These are phyloP conservation scores for Heliconius hortense DNA, from an alignment of 2,888 invertebrate genomes.

Conservation along the genomic window DNA sequence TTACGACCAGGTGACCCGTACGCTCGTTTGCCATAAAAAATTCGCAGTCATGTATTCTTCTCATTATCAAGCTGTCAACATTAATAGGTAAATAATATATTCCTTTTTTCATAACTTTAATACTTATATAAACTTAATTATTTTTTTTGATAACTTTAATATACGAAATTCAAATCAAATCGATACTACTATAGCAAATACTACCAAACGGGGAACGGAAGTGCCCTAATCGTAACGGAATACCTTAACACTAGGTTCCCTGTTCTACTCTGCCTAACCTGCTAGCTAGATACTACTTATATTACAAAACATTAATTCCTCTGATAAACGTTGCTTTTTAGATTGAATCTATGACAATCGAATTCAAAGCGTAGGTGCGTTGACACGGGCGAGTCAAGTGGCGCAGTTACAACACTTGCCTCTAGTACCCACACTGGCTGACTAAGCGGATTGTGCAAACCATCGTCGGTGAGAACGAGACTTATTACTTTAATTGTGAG, in stretches of 20 bases:
- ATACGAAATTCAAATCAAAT: background rate
- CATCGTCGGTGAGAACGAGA: slow-evolving; percentile 40
- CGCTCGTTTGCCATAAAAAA: too few species aligned
- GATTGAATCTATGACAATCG: slow-evolving; percentile 33
- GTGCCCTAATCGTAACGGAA: too few species aligned
- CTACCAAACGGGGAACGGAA: too few species aligned
- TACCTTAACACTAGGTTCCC: too few species aligned
- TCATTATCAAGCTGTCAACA: too few species aligned
- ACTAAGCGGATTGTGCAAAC: slow-evolving; percentile 50
- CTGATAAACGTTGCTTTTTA: slow-evolving; percentile 28
- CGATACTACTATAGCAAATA: background rate
- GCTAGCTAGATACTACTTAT: too few species aligned
- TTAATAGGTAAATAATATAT: too few species aligned
- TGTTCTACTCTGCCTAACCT: too few species aligned
- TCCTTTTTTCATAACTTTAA: background rate
- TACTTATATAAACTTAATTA: too few species aligned
- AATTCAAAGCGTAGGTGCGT: slow-evolving; percentile 55
- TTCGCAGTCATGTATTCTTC: accelerated
- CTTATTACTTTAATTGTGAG: slow-evolving; percentile 42
- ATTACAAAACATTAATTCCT: background rate
- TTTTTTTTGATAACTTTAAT: background rate
- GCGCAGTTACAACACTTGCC: slow-evolving; percentile 47
- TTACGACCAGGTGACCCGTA: too few species aligned
- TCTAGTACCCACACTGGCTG: slow-evolving; percentile 48
- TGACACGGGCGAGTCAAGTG: slow-evolving; percentile 70